Conservation (phyloP, 1,140 invertebrate species). For the Drosophila busckii region DNA sequence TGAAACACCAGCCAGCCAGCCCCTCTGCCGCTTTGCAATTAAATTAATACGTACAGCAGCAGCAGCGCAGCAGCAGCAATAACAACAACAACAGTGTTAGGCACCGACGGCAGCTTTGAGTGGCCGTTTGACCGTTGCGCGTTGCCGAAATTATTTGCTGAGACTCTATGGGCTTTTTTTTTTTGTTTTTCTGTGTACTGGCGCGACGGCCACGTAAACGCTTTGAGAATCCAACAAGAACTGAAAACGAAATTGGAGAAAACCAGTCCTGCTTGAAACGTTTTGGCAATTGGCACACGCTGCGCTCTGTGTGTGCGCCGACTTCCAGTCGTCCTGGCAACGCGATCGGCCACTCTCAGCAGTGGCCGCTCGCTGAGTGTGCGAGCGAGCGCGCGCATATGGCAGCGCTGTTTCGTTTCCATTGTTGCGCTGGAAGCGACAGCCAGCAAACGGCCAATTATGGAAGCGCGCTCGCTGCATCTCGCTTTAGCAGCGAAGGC, state of each 20-base stretch:
- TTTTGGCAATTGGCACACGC: slow-evolving; percentile 29
- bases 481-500: slow-evolving; percentile 48
- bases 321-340: slow-evolving; percentile 73
- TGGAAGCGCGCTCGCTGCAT: slow-evolving; percentile 36
- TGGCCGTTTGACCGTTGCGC: slow-evolving; percentile 14
- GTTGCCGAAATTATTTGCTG: slow-evolving; percentile 25
- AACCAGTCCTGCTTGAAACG: slow-evolving; percentile 70
- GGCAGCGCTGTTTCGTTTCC: slow-evolving; percentile 25
- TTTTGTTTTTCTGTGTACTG: slow-evolving; percentile 6
- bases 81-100: slow-evolving; percentile 17
- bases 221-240: slow-evolving; percentile 77
- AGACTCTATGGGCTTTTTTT: not conserved
- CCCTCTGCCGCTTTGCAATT: not conserved
- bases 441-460: slow-evolving; percentile 36
- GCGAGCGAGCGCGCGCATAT: slow-evolving; percentile 11
- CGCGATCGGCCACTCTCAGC: slow-evolving; percentile 42
- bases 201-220: slow-evolving; percentile 54
- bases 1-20: slow-evolving; percentile 27
- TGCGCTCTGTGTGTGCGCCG: slow-evolving; percentile 6
- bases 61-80: slow-evolving; percentile 6
- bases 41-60: not conserved
- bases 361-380: not conserved
- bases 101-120: slow-evolving; percentile 35
- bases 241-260: slow-evolving; percentile 72
- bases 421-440: slow-evolving; percentile 47